Base-by-base conservation (phyloP, 2,888 invertebrate species). In the Megaustenia siamemsis region DNA sequence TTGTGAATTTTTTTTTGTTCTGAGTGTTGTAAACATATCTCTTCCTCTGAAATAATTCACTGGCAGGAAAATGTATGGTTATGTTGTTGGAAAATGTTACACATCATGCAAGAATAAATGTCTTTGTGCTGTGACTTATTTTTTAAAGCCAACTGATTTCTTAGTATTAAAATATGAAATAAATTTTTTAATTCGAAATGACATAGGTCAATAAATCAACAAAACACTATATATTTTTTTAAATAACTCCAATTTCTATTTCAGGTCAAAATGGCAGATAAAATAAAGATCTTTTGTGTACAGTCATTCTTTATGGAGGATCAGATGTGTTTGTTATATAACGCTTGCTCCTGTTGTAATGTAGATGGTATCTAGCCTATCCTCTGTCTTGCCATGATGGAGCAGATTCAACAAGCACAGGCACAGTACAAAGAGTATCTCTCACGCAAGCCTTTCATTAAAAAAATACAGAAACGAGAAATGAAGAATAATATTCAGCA, bases 401-500 rank as follows among this genome's bases (percentile, higher is more conserved):
- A 77, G 12, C 53, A 53, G 1, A 35, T 83, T 10, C 35, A 77
- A 21, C 76, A 68, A 35, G 83, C 68, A 35, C n/a, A n/a, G 6
- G 28, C 53, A 12, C 43, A 71, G 6, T 79, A 84, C 79, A 40
- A 49, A 1, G 21, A 84, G 63, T 35, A 28, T 38, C 79, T 71
- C 24, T n/a, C 4, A 18, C 84, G 60, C 24, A 56, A 76, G 40
- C 45, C 35, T 18, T 77, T 49, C 24, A 32, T 83, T 18, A n/a
- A 40, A 43, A 66, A 83, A 35, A 40, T 53, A 0, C 24, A 73
- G 32, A 75, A 63, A 32, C 4, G 1, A 1, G 32, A 49, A 28
- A 68, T 80, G 63, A 71, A 73, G 28, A 45, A 24, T 24, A 45
- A 80, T 21, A 80, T 84, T 15, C 84, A 84, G 38, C 60, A 56